phyloP scores from a whole-genome alignment of 1,140 invertebrate genomes.

The Zaprionus nigranus region DNA sequence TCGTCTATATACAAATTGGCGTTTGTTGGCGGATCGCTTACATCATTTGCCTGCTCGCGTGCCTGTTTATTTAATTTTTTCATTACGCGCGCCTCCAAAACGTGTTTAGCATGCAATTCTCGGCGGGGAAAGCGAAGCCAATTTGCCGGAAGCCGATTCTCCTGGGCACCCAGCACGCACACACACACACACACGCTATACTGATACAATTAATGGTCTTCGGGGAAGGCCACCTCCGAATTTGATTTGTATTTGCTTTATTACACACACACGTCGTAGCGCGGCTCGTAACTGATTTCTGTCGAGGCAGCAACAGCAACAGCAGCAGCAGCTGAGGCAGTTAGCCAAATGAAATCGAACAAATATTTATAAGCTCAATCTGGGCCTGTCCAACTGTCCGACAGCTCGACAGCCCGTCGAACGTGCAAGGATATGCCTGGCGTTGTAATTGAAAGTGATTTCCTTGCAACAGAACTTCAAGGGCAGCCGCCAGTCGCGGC shows the following conservation, averaged over 20 bases:
- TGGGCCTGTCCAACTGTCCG: neutral
- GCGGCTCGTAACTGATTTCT: constrained; percentile 61
- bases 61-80: constrained; percentile 74
- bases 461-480: constrained; percentile 60
- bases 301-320: constrained; percentile 12
- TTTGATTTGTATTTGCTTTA: constrained; percentile 74
- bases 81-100: constrained; percentile 57
- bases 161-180: constrained; percentile 23
- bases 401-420: neutral
- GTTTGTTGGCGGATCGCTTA: constrained; percentile 29
- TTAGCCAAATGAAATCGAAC: constrained; percentile 68
- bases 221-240: constrained; percentile 25
- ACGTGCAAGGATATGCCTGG: constrained; percentile 61
- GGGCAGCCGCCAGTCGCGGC: constrained; percentile 38
- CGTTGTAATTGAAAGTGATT: constrained; percentile 76
- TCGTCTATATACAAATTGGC: neutral
- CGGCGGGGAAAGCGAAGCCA: constrained; percentile 1
- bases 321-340: neutral
- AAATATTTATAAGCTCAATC: constrained; percentile 76
- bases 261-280: constrained; percentile 39
- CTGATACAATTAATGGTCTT: constrained; percentile 72
- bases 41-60: constrained; percentile 59
- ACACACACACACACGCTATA: constrained; percentile 29
- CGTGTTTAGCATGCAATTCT: constrained; percentile 62
- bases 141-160: constrained; percentile 14